A percentile compares a stretch with the other conserved stretches of the same genome.
These are phyloP conservation scores for Limonius californicus DNA, from an alignment of 1,140 invertebrate species.

Conservation along the genomic window DNA sequence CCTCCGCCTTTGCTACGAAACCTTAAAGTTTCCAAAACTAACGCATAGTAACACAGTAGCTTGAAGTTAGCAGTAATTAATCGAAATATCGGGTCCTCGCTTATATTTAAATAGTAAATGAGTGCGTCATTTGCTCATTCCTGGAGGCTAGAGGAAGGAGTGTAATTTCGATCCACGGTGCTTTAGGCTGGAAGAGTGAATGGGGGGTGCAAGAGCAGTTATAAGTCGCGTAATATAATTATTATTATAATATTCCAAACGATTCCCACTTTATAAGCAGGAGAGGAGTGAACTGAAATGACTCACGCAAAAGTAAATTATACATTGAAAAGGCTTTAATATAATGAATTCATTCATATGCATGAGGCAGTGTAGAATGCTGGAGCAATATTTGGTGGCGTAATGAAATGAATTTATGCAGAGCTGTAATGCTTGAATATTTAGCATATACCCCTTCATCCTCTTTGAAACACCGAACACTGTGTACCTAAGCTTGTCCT, in stretches of 20 bases:
- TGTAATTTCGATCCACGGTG: conserved; percentile 1
- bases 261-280: conserved; percentile 39
- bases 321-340: conserved; percentile 64
- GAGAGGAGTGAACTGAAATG: conserved; percentile 51
- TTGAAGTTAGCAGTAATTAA: neutral
- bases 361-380: conserved; percentile 54
- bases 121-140: neutral
- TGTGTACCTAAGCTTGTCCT: conserved; percentile 34
- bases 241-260: conserved; percentile 41
- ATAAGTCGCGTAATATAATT: conserved; percentile 44
- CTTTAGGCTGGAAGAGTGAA: conserved; percentile 11
- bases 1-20: no score
- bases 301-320: conserved; percentile 66
- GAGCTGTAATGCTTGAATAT: conserved; percentile 61
- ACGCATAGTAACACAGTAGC: no score
- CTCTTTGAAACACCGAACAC: conserved; percentile 37
- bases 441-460: conserved; percentile 51
- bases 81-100: neutral
- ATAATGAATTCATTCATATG: conserved; percentile 66
- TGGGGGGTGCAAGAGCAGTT: conserved; percentile 31
- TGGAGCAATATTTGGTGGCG: conserved; percentile 60
- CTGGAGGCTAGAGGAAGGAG: neutral
- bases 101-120: conserved; percentile 5
- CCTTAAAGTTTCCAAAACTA: no score
- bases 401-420: conserved; percentile 65